Base-by-base conservation (phyloP, 2,113 vertebrate genomes). In the Pelecanus crispus region DNA sequence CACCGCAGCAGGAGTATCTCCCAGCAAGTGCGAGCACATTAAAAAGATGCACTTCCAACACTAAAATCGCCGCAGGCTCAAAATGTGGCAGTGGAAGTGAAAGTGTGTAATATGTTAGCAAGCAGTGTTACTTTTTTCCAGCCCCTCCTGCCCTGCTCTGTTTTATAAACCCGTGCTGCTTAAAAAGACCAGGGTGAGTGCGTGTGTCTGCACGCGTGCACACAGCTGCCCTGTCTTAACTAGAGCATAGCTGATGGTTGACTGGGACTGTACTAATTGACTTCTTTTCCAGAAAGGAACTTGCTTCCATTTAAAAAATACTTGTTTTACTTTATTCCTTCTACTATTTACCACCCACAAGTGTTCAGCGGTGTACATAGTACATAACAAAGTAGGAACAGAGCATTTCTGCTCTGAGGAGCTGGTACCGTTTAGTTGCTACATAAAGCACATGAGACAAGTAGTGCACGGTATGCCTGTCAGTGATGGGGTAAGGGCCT, bases 21-120 rank as follows among this genome's bases (percentile, higher is more conserved):
- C 81, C 63, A 62, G 36, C 38, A 70, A 75, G 52, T 16, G 63
- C 1, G 1, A 79, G 47, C 63, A 38, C 1, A 1, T 32, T 32
- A 7, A 40, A 68, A 70, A 70, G 53, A 53, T 50, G 44, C 61
- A 18, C 42, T 66, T 34, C 49, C 82, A 61, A 49, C 75, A 49
- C 86, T 49, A 34, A 26, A 86, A 36, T 42, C 79, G 87, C 91
- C 3, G 1, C 65, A 82, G 90, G 32, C 89, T 82, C 14, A 26
- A 78, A 90, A 14, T 32, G 70, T 68, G 92, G 79, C 70, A 92
- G 96, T 80, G 94, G 91, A 55, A 96, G 91, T 94, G 95, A 96
- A 89, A 91, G 94, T 32, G 85, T 80, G 81, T 94, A 94, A 92
- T 67, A 89, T 95, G 89, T 36, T 92, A 95, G 70, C 11, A 36